Percentiles rank a stretch among this genome's conserved stretches.
These are phyloP conservation scores for Drosophila nannoptera DNA, from an alignment of 1,140 invertebrate genomes.

Conservation along the genomic window DNA sequence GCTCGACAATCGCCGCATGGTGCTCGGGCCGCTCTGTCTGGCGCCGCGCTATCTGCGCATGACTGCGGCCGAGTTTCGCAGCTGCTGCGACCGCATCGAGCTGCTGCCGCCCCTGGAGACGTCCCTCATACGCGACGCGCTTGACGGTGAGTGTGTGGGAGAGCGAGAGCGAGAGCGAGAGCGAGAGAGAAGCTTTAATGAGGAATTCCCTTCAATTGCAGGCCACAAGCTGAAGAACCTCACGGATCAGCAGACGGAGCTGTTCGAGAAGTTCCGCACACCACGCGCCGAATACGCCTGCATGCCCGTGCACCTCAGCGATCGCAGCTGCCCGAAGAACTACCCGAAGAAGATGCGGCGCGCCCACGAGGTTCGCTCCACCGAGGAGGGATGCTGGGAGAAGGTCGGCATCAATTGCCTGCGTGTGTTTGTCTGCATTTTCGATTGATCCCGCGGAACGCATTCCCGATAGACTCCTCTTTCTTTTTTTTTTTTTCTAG, in stretches of 20 bases:
- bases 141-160: constrained; percentile 60
- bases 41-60: constrained; percentile 74
- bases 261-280: constrained; percentile 74
- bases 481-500: constrained; percentile 15
- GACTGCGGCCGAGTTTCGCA: constrained; percentile 64
- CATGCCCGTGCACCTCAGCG: constrained; percentile 78
- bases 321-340: constrained; percentile 76
- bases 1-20: constrained; percentile 71
- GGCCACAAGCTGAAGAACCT: constrained; percentile 76
- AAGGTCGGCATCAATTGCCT: constrained; percentile 73
- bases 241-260: constrained; percentile 70
- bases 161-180: not conserved
- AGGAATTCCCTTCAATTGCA: constrained; percentile 8
- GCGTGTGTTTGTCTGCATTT: constrained; percentile 76
- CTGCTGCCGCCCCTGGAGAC: constrained; percentile 67
- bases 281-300: constrained; percentile 71
- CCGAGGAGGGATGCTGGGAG: constrained; percentile 74
- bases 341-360: constrained; percentile 77
- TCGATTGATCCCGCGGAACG: constrained; percentile 60
- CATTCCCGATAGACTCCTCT: constrained; percentile 65
- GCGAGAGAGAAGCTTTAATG: too few relatives aligned
- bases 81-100: constrained; percentile 71
- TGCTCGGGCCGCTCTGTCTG: constrained; percentile 72
- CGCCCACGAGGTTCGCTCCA: constrained; percentile 55
- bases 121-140: constrained; percentile 59